Base-by-base conservation (phyloP, 1,140 invertebrate species). In the Phymastichus coffea region DNA sequence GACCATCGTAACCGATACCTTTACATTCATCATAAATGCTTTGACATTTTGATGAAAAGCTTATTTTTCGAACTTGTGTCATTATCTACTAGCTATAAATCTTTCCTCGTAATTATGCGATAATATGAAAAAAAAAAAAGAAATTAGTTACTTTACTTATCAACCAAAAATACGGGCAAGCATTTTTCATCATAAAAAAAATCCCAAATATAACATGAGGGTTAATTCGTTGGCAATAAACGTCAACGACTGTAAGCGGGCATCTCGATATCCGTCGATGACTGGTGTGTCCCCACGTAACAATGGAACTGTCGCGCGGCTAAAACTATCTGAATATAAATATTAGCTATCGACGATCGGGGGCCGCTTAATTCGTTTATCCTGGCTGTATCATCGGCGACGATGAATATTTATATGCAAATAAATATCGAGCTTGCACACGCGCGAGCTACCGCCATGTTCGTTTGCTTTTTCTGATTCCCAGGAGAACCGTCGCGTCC, bases 371-470 rank as follows among this genome's bases (percentile, higher is more conserved):
- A 65, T 57, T 60, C 60, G 63, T 63, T 65, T 62, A 65, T 57
- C 55, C 52, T 19, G 55, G 47, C 55, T 51, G 63, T 63, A 60
- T 54, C 49, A 57, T 61, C 51, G 46, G 38, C 30, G 48, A 54
- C 54, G 43, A 63, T 63, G 57, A 63, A 63, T 63, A 60, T 65
- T 62, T 65, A 62, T 62, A 48, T 30, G 57, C 20, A 66, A 66
- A 61, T 66, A 66, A 66, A 66, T 63, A 66, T 47, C 15, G 57
- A 47, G 22, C 37, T 59, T 14, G 41, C n/a, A 3, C 10, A 8
- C 17, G 35, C 12, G 19, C 22, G 0, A 28, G 6, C 4, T 25
- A n/a, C n/a, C 54, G 26, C 22, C 23, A 28, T n/a, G n/a, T n/a
- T n/a, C n/a, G 17, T 43, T 43, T 35, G 6, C 40, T n/a, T 1